Evolutionary conservation across 2,113 vertebrate genomes (phyloP).

Genomic region (Perognathus longimembris): DNA sequence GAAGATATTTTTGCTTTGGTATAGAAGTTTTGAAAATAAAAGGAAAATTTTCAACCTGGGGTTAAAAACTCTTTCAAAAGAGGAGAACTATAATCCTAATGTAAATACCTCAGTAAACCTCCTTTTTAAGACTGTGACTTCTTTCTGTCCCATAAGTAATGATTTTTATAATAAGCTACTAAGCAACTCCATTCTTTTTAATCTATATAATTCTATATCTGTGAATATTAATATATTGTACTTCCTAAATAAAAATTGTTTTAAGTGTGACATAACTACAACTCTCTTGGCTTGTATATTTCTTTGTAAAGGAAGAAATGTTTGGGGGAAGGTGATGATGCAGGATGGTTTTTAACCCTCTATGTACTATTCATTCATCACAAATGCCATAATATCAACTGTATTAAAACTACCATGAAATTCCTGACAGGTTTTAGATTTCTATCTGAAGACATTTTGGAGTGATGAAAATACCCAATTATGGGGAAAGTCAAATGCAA

Average conservation of each 20-base stretch:
- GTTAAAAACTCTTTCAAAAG: constrained; percentile 66
- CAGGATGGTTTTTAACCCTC: constrained; percentile 73
- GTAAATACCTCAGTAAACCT: constrained; percentile 44
- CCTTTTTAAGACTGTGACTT: constrained; percentile 29
- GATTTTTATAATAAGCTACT: constrained; percentile 59
- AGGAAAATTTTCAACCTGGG: constrained; percentile 36
- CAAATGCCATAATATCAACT: background rate
- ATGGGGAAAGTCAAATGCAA: background rate
- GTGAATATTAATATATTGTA: constrained; percentile 51
- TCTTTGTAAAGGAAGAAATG: constrained; percentile 8
- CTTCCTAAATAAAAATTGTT: constrained; percentile 46
- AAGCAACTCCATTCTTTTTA: constrained; percentile 61
- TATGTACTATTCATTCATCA: background rate
- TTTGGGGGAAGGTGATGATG: constrained; percentile 65
- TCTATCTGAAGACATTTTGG: constrained; percentile 38
- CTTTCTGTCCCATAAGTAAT: constrained; percentile 44
- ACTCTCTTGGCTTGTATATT: constrained; percentile 54
- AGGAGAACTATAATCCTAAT: background rate
- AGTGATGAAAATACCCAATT: constrained; percentile 24
- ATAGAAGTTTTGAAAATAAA: constrained; percentile 59
- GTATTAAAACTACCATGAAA: constrained; percentile 9
- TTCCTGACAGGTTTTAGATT: constrained; percentile 5
- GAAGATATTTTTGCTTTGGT: constrained; percentile 30
- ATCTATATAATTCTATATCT: constrained; percentile 39
- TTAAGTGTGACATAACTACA: constrained; percentile 57